Conservation (phyloP, 2,113 vertebrate species). For the Zootoca vivipara region DNA sequence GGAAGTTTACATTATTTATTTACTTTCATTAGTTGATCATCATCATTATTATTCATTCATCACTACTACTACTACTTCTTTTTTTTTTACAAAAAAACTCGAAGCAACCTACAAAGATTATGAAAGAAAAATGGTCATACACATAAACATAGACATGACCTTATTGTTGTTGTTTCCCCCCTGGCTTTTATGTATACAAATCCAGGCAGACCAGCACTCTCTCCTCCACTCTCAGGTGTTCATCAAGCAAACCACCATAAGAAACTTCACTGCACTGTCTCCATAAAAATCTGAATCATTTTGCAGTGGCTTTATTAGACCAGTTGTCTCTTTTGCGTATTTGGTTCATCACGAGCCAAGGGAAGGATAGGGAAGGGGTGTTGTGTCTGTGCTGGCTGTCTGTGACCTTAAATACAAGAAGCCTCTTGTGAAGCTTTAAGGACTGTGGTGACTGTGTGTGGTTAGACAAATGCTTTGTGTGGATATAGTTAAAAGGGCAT, state of each 20-base stretch:
- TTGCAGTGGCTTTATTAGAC: conserved; percentile 16
- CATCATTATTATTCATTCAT: no score
- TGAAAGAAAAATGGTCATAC: no score
- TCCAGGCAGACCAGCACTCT: background rate
- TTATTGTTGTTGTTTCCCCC: no score
- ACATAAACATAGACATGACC: no score
- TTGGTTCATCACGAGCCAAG: background rate
- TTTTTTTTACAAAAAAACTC: no score
- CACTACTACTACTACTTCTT: no score
- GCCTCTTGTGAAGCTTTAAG: conserved; percentile 15
- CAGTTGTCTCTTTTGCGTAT: conserved; percentile 10
- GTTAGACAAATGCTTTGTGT: conserved; percentile 39
- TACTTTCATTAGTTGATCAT: no score
- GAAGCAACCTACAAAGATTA: no score
- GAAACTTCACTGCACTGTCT: fast-evolving
- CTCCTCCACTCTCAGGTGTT: background rate
- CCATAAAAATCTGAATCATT: background rate
- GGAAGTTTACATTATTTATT: background rate
- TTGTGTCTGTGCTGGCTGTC: conserved; percentile 2
- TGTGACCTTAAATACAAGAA: conserved; percentile 10
- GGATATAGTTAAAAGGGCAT: background rate
- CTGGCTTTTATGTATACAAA: background rate
- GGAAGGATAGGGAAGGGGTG: background rate
- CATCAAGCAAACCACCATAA: conserved; percentile 6
- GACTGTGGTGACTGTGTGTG: conserved; percentile 11